Percentiles rank a stretch among this genome's conserved stretches.
Evolutionary conservation across 2,888 invertebrate species (phyloP).

Genomic region (Caenorhabditis sulstoni): DNA sequence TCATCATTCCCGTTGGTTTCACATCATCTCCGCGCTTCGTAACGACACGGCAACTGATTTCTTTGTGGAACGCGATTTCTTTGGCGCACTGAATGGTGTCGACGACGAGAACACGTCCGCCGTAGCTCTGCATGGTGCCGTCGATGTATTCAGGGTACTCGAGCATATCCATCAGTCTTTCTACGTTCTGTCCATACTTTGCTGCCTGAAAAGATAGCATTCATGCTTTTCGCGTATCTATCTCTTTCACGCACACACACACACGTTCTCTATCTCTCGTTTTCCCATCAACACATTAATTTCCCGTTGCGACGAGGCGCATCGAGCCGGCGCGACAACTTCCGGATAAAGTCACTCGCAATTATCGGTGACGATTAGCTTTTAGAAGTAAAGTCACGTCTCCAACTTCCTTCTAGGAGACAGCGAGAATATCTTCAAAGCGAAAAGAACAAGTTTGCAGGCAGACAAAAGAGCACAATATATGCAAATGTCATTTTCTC

Average conservation of each 20-base stretch:
- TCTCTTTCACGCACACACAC: too few species aligned
- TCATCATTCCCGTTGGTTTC: slow-evolving; percentile 91
- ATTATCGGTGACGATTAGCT: slow-evolving; percentile 49
- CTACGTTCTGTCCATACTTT: slow-evolving; percentile 10
- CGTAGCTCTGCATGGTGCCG: slow-evolving; percentile 11
- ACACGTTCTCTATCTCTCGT: too few species aligned
- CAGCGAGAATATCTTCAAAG: slow-evolving; percentile 6
- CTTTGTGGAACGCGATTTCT: slow-evolving; percentile 87
- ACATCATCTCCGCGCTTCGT: slow-evolving; percentile 94
- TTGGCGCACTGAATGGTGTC: slow-evolving; percentile 88
- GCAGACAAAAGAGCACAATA: slow-evolving; percentile 40
- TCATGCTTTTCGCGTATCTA: slow-evolving; percentile 5
- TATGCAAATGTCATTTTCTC: slow-evolving; percentile 56
- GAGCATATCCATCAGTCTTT: slow-evolving; percentile 45
- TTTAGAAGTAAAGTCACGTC: slow-evolving; percentile 12
- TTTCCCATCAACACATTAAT: slow-evolving; percentile 14
- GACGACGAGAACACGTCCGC: slow-evolving; percentile 85
- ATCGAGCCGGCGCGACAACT: slow-evolving; percentile 20
- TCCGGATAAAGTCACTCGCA: slow-evolving; percentile 48
- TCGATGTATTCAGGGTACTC: slow-evolving; percentile 24
- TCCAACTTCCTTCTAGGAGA: slow-evolving; percentile 11
- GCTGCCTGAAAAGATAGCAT: slow-evolving; percentile 50
- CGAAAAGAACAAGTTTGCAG: slow-evolving; percentile 23
- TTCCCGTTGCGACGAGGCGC: slow-evolving; percentile 6
- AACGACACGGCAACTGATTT: slow-evolving; percentile 83